These are phyloP conservation scores for Thymelicus sylvestris DNA, from an alignment of 2,888 invertebrate genomes.

Conservation along the genomic window DNA sequence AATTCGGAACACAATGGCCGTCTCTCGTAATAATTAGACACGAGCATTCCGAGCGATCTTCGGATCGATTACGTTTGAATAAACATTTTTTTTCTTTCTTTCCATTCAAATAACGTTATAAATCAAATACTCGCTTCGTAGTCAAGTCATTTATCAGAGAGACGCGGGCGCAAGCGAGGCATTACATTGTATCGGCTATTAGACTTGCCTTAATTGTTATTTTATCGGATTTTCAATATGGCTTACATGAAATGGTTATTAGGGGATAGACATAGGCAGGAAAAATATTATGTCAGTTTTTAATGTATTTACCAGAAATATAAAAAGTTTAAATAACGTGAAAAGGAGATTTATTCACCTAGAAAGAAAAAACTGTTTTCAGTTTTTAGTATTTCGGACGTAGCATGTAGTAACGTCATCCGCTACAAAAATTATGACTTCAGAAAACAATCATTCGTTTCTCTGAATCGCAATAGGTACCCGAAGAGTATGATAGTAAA, in stretches of 20 bases:
- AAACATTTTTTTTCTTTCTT: slow-evolving; percentile 73
- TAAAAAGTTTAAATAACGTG: too few relatives aligned
- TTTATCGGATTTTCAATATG: slow-evolving; percentile 79
- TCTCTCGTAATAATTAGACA: slow-evolving; percentile 38
- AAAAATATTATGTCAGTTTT: not conserved
- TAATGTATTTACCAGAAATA: too few relatives aligned
- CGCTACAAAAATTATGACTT: too few relatives aligned
- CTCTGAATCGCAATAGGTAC: too few relatives aligned
- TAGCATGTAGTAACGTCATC: too few relatives aligned
- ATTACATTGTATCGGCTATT: slow-evolving; percentile 69
- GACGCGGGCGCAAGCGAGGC: slow-evolving; percentile 64
- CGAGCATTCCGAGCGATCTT: slow-evolving; percentile 71
- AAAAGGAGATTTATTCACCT: too few relatives aligned
- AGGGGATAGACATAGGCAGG: slow-evolving; percentile 47
- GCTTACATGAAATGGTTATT: slow-evolving; percentile 72
- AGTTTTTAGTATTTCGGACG: too few relatives aligned
- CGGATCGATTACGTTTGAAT: slow-evolving; percentile 77
- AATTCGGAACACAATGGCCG: slow-evolving; percentile 37
- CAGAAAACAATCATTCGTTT: too few relatives aligned
- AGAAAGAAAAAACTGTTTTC: too few relatives aligned
- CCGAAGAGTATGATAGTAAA: too few relatives aligned
- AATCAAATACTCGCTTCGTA: slow-evolving; percentile 77
- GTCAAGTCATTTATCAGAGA: slow-evolving; percentile 77
- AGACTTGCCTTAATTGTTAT: slow-evolving; percentile 81
- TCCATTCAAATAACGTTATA: slow-evolving; percentile 79